Conservation (phyloP, 1,140 invertebrate species). For the Mycetomoellerius zeteki region DNA sequence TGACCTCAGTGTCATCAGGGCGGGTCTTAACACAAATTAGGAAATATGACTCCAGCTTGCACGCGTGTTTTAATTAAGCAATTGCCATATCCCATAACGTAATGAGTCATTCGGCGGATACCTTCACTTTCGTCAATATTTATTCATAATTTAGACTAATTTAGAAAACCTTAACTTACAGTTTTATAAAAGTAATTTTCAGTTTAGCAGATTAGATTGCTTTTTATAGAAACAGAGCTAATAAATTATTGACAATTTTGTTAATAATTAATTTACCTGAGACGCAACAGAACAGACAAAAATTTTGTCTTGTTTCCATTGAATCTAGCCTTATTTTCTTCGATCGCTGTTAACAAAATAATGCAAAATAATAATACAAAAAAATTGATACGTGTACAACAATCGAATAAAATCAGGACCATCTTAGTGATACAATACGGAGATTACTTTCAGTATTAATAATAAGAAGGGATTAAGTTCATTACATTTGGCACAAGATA, state of each 20-base stretch:
- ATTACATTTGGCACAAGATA: not conserved
- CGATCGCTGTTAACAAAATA: not conserved
- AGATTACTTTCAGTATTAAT: not conserved
- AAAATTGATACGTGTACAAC: not conserved
- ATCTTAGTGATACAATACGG: not conserved
- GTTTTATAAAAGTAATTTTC: not conserved
- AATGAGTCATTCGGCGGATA: constrained; percentile 65
- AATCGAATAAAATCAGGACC: not conserved
- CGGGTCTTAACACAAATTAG: constrained; percentile 81
- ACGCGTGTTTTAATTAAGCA: constrained; percentile 81
- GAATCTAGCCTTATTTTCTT: not conserved
- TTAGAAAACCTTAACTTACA: not conserved
- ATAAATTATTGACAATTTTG: not conserved
- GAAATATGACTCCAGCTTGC: constrained; percentile 78
- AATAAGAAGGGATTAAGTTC: not conserved
- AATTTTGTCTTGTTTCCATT: not conserved
- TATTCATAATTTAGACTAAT: not conserved
- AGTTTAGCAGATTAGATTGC: not conserved
- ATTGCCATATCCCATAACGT: constrained; percentile 64
- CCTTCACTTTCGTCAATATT: constrained; percentile 33
- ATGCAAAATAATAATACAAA: not conserved
- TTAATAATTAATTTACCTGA: not conserved
- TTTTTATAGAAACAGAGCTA: not conserved
- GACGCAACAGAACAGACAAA: not conserved
- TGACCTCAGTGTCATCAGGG: constrained; percentile 69